A percentile compares a stretch with the other conserved stretches of the same genome.
These are phyloP conservation scores for Phyllostomus discolor DNA, from an alignment of 2,113 vertebrate species.

Conservation along the genomic window DNA sequence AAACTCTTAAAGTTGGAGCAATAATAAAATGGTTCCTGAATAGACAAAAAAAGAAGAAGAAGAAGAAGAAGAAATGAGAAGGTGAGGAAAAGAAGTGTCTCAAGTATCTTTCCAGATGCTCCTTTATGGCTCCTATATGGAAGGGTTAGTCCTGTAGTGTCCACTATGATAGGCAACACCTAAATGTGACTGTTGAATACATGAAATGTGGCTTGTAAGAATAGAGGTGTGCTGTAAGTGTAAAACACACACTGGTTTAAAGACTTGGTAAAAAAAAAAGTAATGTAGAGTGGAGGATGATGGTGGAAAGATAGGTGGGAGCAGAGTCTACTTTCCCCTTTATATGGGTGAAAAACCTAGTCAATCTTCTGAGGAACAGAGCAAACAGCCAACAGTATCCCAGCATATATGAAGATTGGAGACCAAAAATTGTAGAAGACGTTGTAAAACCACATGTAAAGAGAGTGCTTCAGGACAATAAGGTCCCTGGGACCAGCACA, in stretches of 20 bases:
- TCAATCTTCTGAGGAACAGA: too few species aligned
- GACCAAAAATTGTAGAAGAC: too few species aligned
- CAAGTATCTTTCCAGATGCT: neutral
- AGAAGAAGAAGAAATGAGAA: neutral
- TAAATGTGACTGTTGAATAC: neutral
- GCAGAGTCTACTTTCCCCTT: too few species aligned
- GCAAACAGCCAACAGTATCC: too few species aligned
- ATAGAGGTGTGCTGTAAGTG: neutral
- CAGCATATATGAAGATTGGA: too few species aligned
- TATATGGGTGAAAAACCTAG: too few species aligned
- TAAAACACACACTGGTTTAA: neutral
- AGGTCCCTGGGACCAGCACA: too few species aligned
- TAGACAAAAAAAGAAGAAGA: neutral
- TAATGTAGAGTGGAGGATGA: too few species aligned
- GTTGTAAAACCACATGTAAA: too few species aligned
- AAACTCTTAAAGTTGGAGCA: slow-evolving; percentile 15
- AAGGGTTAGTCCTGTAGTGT: neutral
- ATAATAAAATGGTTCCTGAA: slow-evolving; percentile 75
- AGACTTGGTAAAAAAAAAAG: neutral
- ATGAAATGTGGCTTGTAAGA: neutral
- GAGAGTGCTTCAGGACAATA: too few species aligned
- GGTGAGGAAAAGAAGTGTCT: neutral
- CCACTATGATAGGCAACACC: neutral
- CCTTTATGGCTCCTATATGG: neutral
- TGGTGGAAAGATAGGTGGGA: too few species aligned